Evolutionary conservation across 2,113 vertebrate species (phyloP).

Genomic region (Pelvicachromis taeniatus): DNA sequence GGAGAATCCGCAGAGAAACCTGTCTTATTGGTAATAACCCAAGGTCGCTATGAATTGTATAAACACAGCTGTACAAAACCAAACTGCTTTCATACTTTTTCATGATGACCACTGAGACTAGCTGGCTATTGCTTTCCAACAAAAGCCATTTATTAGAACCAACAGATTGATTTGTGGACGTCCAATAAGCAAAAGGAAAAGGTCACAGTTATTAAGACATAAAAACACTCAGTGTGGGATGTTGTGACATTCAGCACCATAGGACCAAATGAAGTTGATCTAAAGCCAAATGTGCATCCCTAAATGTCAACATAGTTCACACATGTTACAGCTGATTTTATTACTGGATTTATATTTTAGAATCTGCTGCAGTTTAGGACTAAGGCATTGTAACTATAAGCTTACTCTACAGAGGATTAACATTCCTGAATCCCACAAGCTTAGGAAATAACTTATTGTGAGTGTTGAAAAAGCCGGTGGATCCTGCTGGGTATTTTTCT

Average conservation of each 20-base stretch:
- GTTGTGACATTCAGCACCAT: constrained; percentile 38
- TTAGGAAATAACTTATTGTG: constrained; percentile 55
- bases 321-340: constrained; percentile 46
- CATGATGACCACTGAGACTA: background rate
- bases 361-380: constrained; percentile 10
- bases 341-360: constrained; percentile 47
- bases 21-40: constrained; percentile 20
- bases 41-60: background rate
- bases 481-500: constrained; percentile 41
- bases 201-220: constrained; percentile 55
- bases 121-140: constrained; percentile 1
- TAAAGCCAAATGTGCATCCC: constrained; percentile 46
- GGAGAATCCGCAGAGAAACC: background rate
- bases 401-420: constrained; percentile 51
- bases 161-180: constrained; percentile 26
- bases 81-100: background rate
- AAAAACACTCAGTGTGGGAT: constrained; percentile 28
- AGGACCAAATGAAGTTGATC: constrained; percentile 34
- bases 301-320: constrained; percentile 55
- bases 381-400: constrained; percentile 28
- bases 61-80: background rate
- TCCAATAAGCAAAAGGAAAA: constrained; percentile 44
- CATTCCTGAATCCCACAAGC: constrained; percentile 48
- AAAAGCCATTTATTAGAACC: constrained; percentile 36
- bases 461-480: constrained; percentile 14